Evolutionary conservation across 2,113 vertebrate genomes (phyloP).

Genomic region (Trematomus loennbergii): DNA sequence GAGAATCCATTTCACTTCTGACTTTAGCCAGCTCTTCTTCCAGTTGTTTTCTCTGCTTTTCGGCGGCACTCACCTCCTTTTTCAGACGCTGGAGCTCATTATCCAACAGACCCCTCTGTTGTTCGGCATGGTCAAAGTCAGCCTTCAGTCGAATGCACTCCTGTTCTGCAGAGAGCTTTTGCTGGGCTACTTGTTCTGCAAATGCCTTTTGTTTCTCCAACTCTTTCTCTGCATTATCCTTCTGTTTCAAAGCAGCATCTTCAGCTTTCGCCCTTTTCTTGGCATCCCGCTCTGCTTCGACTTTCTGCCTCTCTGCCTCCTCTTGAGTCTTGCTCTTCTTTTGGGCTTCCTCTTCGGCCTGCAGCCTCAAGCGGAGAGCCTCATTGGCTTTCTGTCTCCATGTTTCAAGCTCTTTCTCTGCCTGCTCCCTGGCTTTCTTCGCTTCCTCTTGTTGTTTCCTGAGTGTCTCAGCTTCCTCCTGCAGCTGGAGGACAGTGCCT

Average conservation of each 20-base stretch:
- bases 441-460: conserved; percentile 91
- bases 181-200: conserved; percentile 91
- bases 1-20: conserved; percentile 91
- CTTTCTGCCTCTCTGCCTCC: conserved; percentile 95
- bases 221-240: conserved; percentile 92
- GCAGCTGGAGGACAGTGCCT: conserved; percentile 88
- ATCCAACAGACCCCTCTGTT: conserved; percentile 93
- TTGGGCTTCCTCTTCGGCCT: conserved; percentile 94
- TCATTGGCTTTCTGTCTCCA: conserved; percentile 98
- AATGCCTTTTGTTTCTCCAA: conserved; percentile 91
- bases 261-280: conserved; percentile 91
- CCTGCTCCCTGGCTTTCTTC: conserved; percentile 87
- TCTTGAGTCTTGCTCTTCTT: conserved; percentile 92
- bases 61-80: conserved; percentile 85
- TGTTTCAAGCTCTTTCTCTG: conserved; percentile 92
- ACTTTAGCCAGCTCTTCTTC: conserved; percentile 94
- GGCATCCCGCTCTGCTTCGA: conserved; percentile 91
- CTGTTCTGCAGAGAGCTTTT: conserved; percentile 91
- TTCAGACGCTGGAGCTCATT: conserved; percentile 92
- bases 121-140: conserved; percentile 91
- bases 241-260: conserved; percentile 91
- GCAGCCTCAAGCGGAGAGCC: conserved; percentile 91
- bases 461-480: conserved; percentile 90
- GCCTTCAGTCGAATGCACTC: conserved; percentile 94
- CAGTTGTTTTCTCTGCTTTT: conserved; percentile 89